Conservation (phyloP, 2,113 vertebrate species). For the Ascaphus truei region DNA sequence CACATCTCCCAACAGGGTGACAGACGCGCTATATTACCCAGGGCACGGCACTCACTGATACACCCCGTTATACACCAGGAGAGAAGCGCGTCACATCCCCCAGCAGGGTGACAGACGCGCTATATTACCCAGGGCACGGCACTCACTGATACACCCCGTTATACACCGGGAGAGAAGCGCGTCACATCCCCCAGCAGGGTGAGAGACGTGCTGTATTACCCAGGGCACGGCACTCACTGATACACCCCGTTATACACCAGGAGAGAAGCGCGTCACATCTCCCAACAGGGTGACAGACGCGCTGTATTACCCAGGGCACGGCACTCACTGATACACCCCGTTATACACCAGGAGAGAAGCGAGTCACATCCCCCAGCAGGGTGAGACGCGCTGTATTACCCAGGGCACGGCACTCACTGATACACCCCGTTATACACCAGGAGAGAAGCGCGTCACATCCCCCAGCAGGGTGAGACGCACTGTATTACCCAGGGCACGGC, state of each 20-base stretch:
- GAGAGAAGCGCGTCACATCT: not conserved
- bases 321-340: no score
- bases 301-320: no score
- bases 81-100: no score
- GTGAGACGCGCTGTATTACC: not conserved
- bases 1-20: no score
- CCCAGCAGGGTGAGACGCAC: no score
- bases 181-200: not conserved
- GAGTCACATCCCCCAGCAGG: no score
- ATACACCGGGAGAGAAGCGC: not conserved
- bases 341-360: no score
- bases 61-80: not conserved
- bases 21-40: not conserved
- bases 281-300: not conserved
- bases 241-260: no score
- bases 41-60: not conserved
- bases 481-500: no score
- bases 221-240: not conserved
- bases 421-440: not conserved
- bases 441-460: not conserved
- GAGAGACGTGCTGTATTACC: no score
- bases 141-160: not conserved
- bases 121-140: no score
- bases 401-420: not conserved
- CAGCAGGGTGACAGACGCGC: no score